Evolutionary conservation across 2,888 invertebrate genomes (phyloP).

Genomic region (Netelia virgata): DNA sequence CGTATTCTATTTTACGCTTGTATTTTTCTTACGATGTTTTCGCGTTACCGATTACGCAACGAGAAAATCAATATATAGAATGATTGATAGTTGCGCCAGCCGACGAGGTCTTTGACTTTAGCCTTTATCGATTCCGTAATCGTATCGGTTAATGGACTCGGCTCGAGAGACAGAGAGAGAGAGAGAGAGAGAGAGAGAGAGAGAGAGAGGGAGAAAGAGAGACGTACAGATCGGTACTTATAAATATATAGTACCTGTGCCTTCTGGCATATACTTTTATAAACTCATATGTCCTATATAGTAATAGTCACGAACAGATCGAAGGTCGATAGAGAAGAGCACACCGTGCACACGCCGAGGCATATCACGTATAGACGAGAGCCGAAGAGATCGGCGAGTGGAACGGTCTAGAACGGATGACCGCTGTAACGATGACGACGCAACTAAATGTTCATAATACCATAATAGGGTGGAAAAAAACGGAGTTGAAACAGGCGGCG

Average conservation of each 20-base stretch:
- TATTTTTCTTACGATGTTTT: neutral
- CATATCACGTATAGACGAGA: constrained; percentile 50
- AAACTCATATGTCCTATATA: constrained; percentile 36
- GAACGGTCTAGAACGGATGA: constrained; percentile 71
- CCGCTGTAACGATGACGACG: constrained; percentile 82
- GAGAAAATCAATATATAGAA: constrained; percentile 1
- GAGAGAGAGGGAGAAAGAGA: too few species aligned
- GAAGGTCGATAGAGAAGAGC: constrained; percentile 62
- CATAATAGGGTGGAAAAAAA: constrained; percentile 81
- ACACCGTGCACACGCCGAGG: constrained; percentile 20
- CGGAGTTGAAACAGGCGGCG: constrained; percentile 43
- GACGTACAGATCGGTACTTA: constrained; percentile 27
- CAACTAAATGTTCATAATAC: constrained; percentile 83
- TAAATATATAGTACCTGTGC: constrained; percentile 45
- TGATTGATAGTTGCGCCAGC: neutral
- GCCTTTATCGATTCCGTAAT: constrained; percentile 61
- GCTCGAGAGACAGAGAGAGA: neutral
- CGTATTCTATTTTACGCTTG: neutral
- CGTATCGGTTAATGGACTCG: constrained; percentile 53
- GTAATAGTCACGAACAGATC: constrained; percentile 55
- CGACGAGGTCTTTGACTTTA: constrained; percentile 45
- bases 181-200: too few species aligned
- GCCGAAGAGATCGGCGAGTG: constrained; percentile 60
- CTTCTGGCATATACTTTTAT: neutral
- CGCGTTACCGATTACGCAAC: neutral